Conservation (phyloP, 1,140 invertebrate species). For the Ephestia elutella region DNA sequence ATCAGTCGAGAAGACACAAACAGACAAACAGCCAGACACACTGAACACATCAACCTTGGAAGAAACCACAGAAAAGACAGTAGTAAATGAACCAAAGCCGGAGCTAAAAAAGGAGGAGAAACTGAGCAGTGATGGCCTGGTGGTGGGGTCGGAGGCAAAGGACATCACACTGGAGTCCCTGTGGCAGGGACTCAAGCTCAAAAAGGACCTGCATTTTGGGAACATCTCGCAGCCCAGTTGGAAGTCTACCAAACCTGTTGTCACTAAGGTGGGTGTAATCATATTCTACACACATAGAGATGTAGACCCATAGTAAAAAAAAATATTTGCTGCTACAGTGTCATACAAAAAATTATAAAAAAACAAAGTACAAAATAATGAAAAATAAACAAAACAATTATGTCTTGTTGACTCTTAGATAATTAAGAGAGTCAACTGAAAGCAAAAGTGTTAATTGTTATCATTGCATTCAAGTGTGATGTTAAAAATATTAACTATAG, state of each 20-base stretch:
- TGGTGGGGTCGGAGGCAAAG: slow-evolving; percentile 46
- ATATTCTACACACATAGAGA: no score
- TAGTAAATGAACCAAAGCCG: slow-evolving; percentile 20
- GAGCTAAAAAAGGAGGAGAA: slow-evolving; percentile 41
- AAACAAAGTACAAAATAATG: no score
- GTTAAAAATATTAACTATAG: no score
- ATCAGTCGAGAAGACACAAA: slow-evolving; percentile 15
- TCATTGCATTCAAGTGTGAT: no score
- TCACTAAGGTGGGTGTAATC: slow-evolving; percentile 44
- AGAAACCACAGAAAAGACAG: slow-evolving; percentile 22
- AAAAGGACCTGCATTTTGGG: slow-evolving; percentile 59
- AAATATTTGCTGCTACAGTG: no score
- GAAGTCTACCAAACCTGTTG: slow-evolving; percentile 56
- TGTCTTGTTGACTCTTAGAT: no score
- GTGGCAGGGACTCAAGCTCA: slow-evolving; percentile 57
- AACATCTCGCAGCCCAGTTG: slow-evolving; percentile 61
- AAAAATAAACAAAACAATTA: no score
- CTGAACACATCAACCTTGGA: slow-evolving; percentile 41
- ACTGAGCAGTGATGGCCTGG: slow-evolving; percentile 27
- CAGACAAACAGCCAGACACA: slow-evolving; percentile 21
- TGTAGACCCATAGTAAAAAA: no score
- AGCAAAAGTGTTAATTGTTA: no score
- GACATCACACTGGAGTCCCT: slow-evolving; percentile 57
- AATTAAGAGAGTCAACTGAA: no score
- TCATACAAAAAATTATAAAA: no score